Conservation (phyloP, 2,113 vertebrate genomes). For the Heteronetta atricapilla region DNA sequence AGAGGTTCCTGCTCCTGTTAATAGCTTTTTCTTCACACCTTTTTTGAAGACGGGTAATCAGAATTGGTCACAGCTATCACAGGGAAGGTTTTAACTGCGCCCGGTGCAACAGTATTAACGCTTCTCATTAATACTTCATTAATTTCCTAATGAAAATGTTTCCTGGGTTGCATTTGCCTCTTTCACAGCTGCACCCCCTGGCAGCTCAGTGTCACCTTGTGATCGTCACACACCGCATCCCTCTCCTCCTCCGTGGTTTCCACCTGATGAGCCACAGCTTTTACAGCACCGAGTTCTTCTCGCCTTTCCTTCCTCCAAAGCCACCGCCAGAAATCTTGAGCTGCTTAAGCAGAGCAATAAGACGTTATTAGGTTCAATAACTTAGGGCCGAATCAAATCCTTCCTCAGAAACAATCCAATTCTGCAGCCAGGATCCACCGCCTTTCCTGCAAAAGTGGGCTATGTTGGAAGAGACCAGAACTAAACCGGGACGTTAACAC, state of each 20-base stretch:
- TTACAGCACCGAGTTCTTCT: not conserved
- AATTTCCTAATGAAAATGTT: not conserved
- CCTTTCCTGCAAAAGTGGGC: not conserved
- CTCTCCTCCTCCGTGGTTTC: not conserved
- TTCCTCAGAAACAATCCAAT: not conserved
- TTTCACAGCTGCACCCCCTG: not conserved
- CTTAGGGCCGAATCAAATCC: conserved; percentile 10
- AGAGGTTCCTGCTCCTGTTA: not conserved
- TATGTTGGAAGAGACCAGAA: not conserved
- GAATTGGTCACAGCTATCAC: not conserved
- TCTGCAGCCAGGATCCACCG: not conserved
- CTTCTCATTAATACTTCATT: not conserved
- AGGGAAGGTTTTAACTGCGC: accelerated
- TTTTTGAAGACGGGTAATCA: not conserved
- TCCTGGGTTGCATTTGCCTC: not conserved
- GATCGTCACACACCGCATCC: not conserved
- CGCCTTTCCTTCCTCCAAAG: not conserved
- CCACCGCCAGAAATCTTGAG: not conserved
- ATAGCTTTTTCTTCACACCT: not conserved
- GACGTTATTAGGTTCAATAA: conserved; percentile 8
- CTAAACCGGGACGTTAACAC: not conserved
- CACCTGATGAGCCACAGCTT: not conserved
- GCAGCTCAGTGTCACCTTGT: not conserved
- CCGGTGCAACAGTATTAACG: not conserved
- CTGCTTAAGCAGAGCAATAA: conserved; percentile 47